phyloP scores from a whole-genome alignment of 2,113 vertebrate genomes.

The Sorex araneus region DNA sequence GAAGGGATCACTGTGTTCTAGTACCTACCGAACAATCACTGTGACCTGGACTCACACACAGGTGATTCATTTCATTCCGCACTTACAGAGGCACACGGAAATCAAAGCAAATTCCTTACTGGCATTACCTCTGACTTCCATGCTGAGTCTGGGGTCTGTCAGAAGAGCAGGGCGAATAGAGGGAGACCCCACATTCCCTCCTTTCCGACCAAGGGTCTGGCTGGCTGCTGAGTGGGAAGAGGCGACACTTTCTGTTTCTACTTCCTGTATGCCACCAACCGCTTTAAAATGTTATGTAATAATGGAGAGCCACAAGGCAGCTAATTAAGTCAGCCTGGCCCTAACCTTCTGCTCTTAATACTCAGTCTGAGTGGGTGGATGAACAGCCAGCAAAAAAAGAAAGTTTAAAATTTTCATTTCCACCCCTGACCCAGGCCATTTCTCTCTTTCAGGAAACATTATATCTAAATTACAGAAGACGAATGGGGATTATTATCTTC shows the following conservation, averaged over 20 bases:
- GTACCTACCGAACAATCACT: background rate
- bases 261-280: background rate
- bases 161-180: background rate
- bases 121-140: background rate
- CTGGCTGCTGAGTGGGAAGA: background rate
- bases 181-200: background rate
- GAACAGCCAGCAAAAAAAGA: background rate
- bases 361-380: background rate
- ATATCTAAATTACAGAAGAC: constrained; percentile 57
- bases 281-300: background rate
- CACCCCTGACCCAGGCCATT: background rate
- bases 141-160: background rate
- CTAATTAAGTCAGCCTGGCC: background rate
- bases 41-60: background rate
- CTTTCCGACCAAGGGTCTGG: background rate
- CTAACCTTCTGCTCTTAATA: background rate
- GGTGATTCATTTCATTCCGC: too few species aligned
- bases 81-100: background rate
- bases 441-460: constrained; percentile 65
- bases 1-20: background rate
- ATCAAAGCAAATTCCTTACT: background rate
- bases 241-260: background rate
- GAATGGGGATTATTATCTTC: constrained; percentile 51
- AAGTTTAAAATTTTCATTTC: constrained; percentile 54
- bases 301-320: background rate